phyloP scores from a whole-genome alignment of 2,888 invertebrate genomes.

The Drosophila kambysellisi region DNA sequence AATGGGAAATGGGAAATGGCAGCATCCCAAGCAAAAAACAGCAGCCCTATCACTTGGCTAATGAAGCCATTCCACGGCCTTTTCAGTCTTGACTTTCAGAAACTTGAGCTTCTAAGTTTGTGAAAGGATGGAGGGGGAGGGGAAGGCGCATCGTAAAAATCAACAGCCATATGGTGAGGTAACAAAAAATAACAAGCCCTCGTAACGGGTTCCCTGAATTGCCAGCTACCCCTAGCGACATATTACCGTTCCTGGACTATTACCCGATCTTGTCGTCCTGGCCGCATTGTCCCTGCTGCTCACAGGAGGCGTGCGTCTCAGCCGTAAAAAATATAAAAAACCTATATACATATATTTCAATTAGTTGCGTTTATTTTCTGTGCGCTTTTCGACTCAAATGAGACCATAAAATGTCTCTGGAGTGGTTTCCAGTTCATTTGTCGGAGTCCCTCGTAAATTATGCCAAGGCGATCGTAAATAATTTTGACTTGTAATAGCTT shows the following conservation, averaged over 20 bases:
- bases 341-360: conserved; percentile 66
- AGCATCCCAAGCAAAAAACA: conserved; percentile 7
- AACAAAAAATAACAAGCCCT: conserved; percentile 78
- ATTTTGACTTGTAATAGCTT: conserved; percentile 73
- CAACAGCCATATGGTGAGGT: conserved; percentile 77
- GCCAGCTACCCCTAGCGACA: conserved; percentile 47
- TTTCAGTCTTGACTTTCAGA: conserved; percentile 32
- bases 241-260: conserved; percentile 32
- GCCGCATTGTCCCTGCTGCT: conserved; percentile 2
- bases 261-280: conserved; percentile 16
- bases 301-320: conserved; percentile 49
- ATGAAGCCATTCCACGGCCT: conserved; percentile 44
- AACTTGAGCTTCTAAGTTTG: conserved; percentile 21
- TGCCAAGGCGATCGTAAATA: conserved; percentile 69
- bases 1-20: background rate
- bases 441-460: conserved; percentile 71
- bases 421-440: conserved; percentile 69
- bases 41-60: conserved; percentile 17
- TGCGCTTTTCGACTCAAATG: conserved; percentile 37
- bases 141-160: conserved; percentile 65
- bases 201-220: conserved; percentile 29
- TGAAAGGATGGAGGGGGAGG: background rate
- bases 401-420: conserved; percentile 64
- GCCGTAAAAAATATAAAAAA: conserved; percentile 61
- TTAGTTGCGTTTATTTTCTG: conserved; percentile 58